phyloP scores from a whole-genome alignment of 1,140 invertebrate species.

The Batillaria attramentaria region DNA sequence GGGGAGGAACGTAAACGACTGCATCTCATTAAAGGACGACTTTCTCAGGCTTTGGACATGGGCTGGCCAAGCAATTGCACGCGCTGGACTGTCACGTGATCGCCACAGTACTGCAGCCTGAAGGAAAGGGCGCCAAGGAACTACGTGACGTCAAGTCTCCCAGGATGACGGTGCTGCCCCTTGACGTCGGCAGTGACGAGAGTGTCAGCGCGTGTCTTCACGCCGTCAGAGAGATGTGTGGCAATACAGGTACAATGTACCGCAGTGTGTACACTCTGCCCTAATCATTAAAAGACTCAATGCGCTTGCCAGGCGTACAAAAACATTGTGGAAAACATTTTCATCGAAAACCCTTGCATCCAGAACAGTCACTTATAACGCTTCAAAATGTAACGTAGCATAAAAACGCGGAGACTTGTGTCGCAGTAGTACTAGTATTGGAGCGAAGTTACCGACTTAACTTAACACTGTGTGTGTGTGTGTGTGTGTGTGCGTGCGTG shows the following conservation, averaged over 20 bases:
- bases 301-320: too few species aligned
- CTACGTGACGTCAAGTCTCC: constrained; percentile 58
- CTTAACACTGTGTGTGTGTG: not conserved
- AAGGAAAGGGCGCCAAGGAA: constrained; percentile 68
- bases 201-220: constrained; percentile 47
- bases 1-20: too few species aligned
- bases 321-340: too few species aligned
- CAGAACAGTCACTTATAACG: too few species aligned
- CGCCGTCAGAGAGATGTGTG: constrained; percentile 41
- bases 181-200: constrained; percentile 59
- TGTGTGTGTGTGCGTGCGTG: constrained; percentile 7
- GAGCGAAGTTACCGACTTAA: too few species aligned
- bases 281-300: too few species aligned
- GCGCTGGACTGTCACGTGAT: constrained; percentile 71
- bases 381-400: too few species aligned
- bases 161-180: constrained; percentile 60
- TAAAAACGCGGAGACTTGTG: too few species aligned
- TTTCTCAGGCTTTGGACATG: constrained; percentile 60
- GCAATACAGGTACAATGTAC: constrained; percentile 44
- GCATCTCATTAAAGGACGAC: too few species aligned
- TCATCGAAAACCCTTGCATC: too few species aligned
- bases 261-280: too few species aligned
- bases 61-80: constrained; percentile 69
- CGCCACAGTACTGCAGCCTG: constrained; percentile 79
- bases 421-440: too few species aligned